phyloP scores from a whole-genome alignment of 2,113 vertebrate genomes.

The Aphelocoma coerulescens region DNA sequence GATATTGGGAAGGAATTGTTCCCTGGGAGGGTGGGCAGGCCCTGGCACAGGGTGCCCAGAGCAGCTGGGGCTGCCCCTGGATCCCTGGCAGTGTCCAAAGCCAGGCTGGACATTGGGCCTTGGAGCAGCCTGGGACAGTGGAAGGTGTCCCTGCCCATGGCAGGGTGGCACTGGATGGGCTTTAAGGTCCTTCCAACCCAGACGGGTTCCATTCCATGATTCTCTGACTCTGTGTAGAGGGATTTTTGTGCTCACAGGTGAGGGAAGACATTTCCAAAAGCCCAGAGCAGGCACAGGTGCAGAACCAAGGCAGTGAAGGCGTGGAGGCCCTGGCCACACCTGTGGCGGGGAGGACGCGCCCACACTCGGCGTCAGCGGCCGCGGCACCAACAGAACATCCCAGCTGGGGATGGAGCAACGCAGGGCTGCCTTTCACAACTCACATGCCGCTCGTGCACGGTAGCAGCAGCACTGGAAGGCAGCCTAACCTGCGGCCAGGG shows the following conservation, averaged over 20 bases:
- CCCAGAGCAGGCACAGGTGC: neutral
- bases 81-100: neutral
- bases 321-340: neutral
- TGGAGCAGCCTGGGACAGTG: neutral
- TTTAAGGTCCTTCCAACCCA: neutral
- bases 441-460: accelerated
- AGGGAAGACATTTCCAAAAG: neutral
- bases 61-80: neutral
- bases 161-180: accelerated
- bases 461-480: neutral
- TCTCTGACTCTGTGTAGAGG: neutral
- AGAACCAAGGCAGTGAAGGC: neutral
- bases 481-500: neutral
- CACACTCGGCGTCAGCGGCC: neutral
- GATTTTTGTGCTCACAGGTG: neutral
- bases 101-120: accelerated
- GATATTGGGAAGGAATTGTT: neutral
- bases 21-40: neutral
- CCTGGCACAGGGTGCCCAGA: neutral
- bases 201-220: accelerated
- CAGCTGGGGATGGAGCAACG: neutral
- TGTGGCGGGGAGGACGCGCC: accelerated
- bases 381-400: neutral
- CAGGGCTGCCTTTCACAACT: neutral
- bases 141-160: neutral